phyloP scores from a whole-genome alignment of 2,113 vertebrate species.

The Coturnix japonica region DNA sequence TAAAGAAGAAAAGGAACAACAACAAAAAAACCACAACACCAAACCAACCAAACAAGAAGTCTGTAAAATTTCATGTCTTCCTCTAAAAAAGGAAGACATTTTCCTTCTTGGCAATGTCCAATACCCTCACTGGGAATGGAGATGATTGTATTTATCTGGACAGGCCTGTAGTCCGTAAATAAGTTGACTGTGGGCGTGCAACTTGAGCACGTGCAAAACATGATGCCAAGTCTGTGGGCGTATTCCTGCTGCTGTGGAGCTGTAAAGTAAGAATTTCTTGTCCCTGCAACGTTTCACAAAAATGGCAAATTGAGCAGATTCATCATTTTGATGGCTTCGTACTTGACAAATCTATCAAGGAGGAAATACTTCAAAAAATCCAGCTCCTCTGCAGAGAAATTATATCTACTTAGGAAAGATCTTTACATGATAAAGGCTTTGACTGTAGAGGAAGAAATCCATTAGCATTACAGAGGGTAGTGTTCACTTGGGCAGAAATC shows the following conservation, averaged over 20 bases:
- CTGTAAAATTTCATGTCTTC: neutral
- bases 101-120: neutral
- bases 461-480: neutral
- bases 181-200: accelerated
- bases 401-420: neutral
- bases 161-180: neutral
- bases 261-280: neutral
- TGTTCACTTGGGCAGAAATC: neutral
- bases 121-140: neutral
- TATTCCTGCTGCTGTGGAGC: neutral
- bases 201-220: neutral
- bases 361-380: neutral
- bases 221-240: neutral
- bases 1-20: neutral
- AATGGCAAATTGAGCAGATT: neutral
- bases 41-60: too few relatives aligned
- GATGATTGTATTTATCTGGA: neutral
- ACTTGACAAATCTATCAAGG: neutral
- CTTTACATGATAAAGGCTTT: neutral
- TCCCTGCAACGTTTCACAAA: neutral
- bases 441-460: neutral
- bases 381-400: neutral
- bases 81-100: neutral
- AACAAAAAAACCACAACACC: too few relatives aligned
- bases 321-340: neutral